Evolutionary conservation across 2,113 vertebrate species (phyloP).

Genomic region (Natator depressus): DNA sequence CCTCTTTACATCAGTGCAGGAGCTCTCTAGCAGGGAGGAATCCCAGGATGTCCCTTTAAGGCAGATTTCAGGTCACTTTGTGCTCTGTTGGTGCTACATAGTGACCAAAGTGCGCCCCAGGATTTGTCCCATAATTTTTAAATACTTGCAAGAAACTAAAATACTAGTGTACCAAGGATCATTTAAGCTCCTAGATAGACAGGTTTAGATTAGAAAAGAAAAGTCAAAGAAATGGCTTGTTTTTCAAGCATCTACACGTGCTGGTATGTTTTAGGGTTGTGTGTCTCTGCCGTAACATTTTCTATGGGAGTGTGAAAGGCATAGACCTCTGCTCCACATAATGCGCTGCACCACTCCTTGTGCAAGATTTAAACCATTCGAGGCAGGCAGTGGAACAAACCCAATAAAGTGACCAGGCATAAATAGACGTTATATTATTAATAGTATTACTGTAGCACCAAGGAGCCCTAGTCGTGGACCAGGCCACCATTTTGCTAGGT

Average conservation of each 20-base stretch:
- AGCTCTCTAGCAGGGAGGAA: neutral
- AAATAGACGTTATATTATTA: neutral
- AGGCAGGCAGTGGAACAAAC: neutral
- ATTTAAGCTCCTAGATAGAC: neutral
- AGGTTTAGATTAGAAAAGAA: neutral
- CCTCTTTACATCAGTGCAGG: neutral
- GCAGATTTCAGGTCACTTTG: neutral
- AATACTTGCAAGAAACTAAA: neutral
- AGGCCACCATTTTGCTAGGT: too few relatives aligned
- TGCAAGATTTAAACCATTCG: neutral
- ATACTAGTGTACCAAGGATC: neutral
- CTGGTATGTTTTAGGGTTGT: neutral
- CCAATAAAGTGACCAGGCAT: neutral
- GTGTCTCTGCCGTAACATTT: too few relatives aligned
- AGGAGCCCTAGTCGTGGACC: too few relatives aligned
- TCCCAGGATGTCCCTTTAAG: neutral
- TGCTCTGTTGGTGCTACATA: neutral
- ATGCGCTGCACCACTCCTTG: neutral
- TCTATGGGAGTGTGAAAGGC: too few relatives aligned
- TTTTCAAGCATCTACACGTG: neutral
- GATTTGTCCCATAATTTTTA: neutral
- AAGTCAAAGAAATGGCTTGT: rapidly evolving
- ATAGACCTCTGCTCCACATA: too few relatives aligned
- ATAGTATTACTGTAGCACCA: too few relatives aligned
- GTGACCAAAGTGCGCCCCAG: neutral